Conservation (phyloP, 2,888 invertebrate species). For the Agrotis clavis region DNA sequence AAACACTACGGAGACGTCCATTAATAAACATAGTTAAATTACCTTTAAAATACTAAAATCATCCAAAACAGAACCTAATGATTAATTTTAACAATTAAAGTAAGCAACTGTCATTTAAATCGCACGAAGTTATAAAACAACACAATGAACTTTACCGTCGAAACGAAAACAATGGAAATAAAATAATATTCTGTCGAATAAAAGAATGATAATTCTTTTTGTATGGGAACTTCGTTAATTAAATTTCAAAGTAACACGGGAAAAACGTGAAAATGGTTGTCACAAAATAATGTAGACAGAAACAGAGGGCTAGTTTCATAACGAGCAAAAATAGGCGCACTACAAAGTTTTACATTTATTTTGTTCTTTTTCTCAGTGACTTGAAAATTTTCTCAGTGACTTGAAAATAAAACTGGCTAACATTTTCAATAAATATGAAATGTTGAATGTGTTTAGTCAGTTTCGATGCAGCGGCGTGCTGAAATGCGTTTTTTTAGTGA, state of each 20-base stretch:
- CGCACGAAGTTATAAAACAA: constrained; percentile 22
- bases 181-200: constrained; percentile 38
- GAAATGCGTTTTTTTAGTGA: too few relatives aligned
- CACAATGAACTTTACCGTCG: constrained; percentile 15
- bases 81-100: not conserved
- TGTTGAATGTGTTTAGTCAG: too few relatives aligned
- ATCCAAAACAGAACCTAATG: not conserved
- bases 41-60: too few relatives aligned
- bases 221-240: constrained; percentile 48
- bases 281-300: not conserved
- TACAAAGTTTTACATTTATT: too few relatives aligned
- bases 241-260: constrained; percentile 43
- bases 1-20: too few relatives aligned
- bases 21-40: not conserved
- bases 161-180: constrained; percentile 30
- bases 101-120: not conserved
- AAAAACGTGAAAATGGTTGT: constrained; percentile 30
- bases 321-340: not conserved
- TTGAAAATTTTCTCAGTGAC: too few relatives aligned
- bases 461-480: too few relatives aligned
- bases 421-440: not conserved
- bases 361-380: too few relatives aligned
- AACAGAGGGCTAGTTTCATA: constrained; percentile 6
- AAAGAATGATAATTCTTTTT: constrained; percentile 42
- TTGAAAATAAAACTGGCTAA: too few relatives aligned